Evolutionary conservation across 2,113 vertebrate genomes (phyloP).

Genomic region (Pyxicephalus adspersus): DNA sequence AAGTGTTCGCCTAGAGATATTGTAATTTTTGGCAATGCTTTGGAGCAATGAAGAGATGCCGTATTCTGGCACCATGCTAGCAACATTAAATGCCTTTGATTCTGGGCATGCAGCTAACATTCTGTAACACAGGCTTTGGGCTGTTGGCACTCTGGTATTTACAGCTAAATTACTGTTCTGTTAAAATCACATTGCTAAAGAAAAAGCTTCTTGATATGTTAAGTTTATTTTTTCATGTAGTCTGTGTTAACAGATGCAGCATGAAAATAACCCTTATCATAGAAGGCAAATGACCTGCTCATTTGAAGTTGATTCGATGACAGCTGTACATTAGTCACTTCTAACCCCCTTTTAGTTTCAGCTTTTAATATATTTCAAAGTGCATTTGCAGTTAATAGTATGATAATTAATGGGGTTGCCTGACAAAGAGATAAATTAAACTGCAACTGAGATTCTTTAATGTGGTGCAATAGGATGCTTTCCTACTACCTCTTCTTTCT

Average conservation of each 20-base stretch:
- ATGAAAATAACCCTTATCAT: neutral
- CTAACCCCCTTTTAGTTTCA: too few relatives aligned
- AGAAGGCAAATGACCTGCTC: too few relatives aligned
- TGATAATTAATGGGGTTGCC: too few relatives aligned
- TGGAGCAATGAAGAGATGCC: neutral
- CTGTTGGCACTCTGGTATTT: neutral
- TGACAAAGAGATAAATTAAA: too few relatives aligned
- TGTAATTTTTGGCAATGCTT: neutral
- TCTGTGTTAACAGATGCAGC: neutral
- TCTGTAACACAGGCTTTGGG: conserved; percentile 11
- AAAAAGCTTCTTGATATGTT: neutral
- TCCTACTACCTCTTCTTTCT: too few relatives aligned
- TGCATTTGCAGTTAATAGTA: too few relatives aligned
- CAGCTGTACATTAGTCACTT: too few relatives aligned
- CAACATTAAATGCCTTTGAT: conserved; percentile 2
- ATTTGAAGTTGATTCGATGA: too few relatives aligned
- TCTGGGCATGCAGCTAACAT: neutral
- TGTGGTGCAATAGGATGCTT: too few relatives aligned
- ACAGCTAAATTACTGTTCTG: neutral
- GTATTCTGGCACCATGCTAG: neutral
- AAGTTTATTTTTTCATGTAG: neutral
- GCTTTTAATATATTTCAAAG: too few relatives aligned
- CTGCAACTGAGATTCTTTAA: too few relatives aligned
- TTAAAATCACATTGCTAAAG: conserved; percentile 5
- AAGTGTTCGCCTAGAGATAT: neutral